Base-by-base conservation (phyloP, 2,888 invertebrate genomes). In the Tricholauxania praeusta region DNA sequence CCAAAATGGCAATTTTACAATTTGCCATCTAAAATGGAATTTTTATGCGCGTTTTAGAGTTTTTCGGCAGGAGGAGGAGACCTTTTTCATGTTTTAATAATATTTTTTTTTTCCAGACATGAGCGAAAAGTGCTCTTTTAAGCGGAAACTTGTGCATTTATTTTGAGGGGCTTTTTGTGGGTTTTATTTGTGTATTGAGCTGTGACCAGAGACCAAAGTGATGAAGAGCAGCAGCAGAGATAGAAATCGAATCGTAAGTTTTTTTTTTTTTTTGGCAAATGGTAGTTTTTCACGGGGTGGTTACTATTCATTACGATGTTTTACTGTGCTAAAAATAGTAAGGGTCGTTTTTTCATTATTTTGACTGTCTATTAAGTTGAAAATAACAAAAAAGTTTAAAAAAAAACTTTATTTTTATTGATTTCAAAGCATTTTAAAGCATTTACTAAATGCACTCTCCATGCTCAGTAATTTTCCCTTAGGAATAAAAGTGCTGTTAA, bases 1-100 rank as follows among this genome's bases (percentile, higher is more conserved):
- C 48, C 32, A 63, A 69, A 69, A 68, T 68, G 68, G 68, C 72
- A 53, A 72, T 72, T 72, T 72, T 68, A 53, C 47, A 71, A 15
- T 70, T 72, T 68, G 55, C 17, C 72, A 67, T 72, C 69, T 68
- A 68, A 72, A 67, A 68, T 72, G 68, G 62, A 60, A 47, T 72
- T 72, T 72, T 68, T 68, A 53, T 69, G 66, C 48, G 49, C 63
- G 55, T 5, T 53, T 62, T 59, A 15, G n/a, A 52, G 60, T 39
- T 52, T 48, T 19, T 22, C 48, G 28, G 8, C 28, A 28, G 48
- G 51, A n/a, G 48, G 51, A n/a, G 4, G 32, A 22, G 15, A 8
- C 15, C 47, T 66, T 69, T 22, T 17, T 47, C 47, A 15, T 39
- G 63, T 53, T 39, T 52, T 62, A 12, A 14, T 63, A 53, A 49